Evolutionary conservation across 2,888 invertebrate species (phyloP).

Genomic region (Cataglyphis altisquamis): DNA sequence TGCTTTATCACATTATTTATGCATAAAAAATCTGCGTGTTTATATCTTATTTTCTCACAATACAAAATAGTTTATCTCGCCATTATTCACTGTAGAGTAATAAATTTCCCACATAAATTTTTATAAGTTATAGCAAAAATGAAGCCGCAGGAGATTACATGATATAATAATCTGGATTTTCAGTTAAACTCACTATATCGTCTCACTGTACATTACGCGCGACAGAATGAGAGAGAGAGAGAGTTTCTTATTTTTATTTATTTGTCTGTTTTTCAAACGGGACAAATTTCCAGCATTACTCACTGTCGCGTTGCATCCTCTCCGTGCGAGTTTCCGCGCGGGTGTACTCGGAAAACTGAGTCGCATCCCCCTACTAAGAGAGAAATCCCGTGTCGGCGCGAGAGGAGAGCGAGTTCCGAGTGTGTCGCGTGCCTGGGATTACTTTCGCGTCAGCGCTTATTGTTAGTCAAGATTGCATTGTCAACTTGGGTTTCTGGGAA

Average conservation of each 20-base stretch:
- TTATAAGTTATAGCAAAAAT: neutral
- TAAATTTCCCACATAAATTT: neutral
- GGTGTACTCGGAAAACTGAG: slow-evolving; percentile 15
- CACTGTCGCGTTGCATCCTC: neutral
- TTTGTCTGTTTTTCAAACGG: neutral
- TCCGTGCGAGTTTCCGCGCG: slow-evolving; percentile 6
- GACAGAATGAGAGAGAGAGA: no score
- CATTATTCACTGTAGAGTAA: neutral
- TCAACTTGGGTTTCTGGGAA: slow-evolving; percentile 67
- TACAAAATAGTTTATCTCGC: neutral
- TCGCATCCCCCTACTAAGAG: neutral
- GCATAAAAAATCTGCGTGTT: neutral
- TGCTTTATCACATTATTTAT: slow-evolving; percentile 22
- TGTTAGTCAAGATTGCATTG: slow-evolving; percentile 67
- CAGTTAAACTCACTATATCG: neutral
- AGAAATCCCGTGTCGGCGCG: slow-evolving; percentile 10
- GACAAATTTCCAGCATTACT: slow-evolving; percentile 15
- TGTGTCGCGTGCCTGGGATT: slow-evolving; percentile 44
- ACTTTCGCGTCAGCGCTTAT: slow-evolving; percentile 56
- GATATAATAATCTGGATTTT: neutral
- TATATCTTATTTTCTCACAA: neutral
- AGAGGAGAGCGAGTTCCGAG: slow-evolving; percentile 25
- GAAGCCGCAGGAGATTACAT: neutral
- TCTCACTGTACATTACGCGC: neutral
- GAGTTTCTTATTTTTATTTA: neutral